phyloP scores from a whole-genome alignment of 2,113 vertebrate species.

The Pampusana beccarii region DNA sequence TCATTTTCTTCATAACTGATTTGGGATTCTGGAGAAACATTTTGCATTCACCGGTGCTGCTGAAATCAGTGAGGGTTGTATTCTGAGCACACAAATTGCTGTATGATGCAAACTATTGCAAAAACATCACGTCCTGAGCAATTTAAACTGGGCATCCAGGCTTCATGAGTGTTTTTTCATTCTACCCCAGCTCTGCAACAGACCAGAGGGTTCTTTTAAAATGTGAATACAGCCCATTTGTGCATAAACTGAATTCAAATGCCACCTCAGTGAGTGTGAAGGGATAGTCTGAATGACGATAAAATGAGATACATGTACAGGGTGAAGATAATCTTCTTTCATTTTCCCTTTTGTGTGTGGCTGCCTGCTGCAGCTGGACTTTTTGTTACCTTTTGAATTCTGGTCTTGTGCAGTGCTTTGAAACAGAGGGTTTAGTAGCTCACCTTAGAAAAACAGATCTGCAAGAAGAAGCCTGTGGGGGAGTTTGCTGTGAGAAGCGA shows the following conservation, averaged over 20 bases:
- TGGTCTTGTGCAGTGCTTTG: neutral
- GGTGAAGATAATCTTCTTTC: neutral
- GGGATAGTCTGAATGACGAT: neutral
- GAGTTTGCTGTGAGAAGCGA: neutral
- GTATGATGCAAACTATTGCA: neutral
- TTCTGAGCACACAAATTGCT: neutral
- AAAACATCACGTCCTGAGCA: neutral
- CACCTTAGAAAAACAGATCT: neutral
- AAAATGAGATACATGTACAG: rapidly evolving
- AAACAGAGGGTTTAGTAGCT: neutral
- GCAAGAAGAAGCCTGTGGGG: neutral
- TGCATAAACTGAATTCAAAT: neutral
- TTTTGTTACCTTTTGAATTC: neutral
- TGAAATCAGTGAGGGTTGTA: neutral
- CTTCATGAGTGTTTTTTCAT: neutral
- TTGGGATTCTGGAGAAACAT: neutral
- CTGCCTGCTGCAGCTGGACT: neutral
- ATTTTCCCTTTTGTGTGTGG: neutral
- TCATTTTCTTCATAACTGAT: neutral
- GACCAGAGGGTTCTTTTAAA: neutral
- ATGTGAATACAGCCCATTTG: neutral
- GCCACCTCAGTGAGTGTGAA: neutral
- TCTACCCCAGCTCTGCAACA: neutral
- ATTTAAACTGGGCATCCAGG: neutral
- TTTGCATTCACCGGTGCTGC: neutral